These are phyloP conservation scores for Xiphophorus birchmanni DNA, from an alignment of 2,797 vertebrate genomes.

Conservation along the genomic window DNA sequence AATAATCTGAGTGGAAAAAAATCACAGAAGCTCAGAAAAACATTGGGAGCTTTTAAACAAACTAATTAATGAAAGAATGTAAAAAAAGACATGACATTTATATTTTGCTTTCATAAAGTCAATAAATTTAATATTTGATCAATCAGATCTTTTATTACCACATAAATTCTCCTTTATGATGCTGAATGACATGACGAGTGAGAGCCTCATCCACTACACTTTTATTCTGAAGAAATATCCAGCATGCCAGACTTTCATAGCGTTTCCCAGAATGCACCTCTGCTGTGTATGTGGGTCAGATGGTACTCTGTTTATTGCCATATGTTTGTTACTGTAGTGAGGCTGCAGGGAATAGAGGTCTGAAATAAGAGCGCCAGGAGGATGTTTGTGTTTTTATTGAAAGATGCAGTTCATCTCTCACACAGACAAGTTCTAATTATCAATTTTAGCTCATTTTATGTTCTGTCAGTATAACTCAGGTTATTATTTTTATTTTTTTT, in stretches of 20 bases:
- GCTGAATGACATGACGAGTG: not conserved
- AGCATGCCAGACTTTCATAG: constrained; percentile 8
- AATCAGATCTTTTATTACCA: not conserved
- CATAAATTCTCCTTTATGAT: not conserved
- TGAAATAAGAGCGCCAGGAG: constrained; percentile 7
- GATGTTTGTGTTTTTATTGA: constrained; percentile 5
- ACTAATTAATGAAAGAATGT: not conserved
- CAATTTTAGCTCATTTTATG: not conserved
- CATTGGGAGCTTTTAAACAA: not conserved
- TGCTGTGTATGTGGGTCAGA: constrained; percentile 70
- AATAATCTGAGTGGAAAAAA: not conserved
- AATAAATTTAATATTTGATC: not conserved
- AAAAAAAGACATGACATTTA: not conserved
- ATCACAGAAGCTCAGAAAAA: not conserved
- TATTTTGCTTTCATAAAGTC: not conserved
- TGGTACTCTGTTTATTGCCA: constrained; percentile 58
- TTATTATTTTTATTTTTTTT: not conserved
- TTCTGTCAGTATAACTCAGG: not conserved
- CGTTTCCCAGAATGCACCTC: constrained; percentile 56
- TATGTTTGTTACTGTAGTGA: constrained; percentile 68
- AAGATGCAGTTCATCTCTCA: not conserved
- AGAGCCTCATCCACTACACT: not conserved
- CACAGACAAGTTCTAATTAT: not conserved
- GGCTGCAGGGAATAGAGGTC: constrained; percentile 48
- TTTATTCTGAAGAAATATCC: not conserved